Conservation (phyloP, 2,888 invertebrate genomes). For the Xestia rhomboidea region DNA sequence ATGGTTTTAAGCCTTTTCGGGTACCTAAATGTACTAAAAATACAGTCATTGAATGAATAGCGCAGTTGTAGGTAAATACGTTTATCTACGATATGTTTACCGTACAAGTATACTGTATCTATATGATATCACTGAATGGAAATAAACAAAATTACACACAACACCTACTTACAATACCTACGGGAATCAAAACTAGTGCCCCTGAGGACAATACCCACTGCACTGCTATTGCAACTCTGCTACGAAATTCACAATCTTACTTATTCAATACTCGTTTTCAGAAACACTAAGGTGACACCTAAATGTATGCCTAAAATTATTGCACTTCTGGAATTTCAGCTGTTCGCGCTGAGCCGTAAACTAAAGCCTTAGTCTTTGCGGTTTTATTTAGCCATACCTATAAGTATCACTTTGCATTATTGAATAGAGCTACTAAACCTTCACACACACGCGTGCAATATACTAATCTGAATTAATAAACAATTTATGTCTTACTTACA, state of each 20-base stretch:
- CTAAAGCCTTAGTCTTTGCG: not conserved
- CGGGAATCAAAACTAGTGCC: not conserved
- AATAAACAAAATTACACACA: not conserved
- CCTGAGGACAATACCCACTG: not conserved
- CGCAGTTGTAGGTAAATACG: not conserved
- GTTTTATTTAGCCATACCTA: not conserved
- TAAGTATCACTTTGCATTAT: not conserved
- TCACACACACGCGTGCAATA: not conserved
- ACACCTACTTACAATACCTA: not conserved
- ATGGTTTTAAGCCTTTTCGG: not conserved
- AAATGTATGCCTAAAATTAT: not conserved
- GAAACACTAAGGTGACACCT: not conserved
- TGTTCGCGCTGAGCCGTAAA: not conserved
- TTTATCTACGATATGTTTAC: not conserved
- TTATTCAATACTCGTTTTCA: not conserved
- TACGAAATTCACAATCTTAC: not conserved
- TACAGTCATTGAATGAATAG: not conserved
- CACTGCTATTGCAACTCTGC: conserved; percentile 1
- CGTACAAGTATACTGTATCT: not conserved
- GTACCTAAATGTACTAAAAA: not conserved
- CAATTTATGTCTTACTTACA: not conserved
- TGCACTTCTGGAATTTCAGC: not conserved
- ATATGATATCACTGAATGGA: conserved; percentile 2
- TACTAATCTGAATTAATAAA: no score
- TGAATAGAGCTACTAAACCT: not conserved